Evolutionary conservation across 2,888 invertebrate genomes (phyloP).

Genomic region (Schizaphis graminum): DNA sequence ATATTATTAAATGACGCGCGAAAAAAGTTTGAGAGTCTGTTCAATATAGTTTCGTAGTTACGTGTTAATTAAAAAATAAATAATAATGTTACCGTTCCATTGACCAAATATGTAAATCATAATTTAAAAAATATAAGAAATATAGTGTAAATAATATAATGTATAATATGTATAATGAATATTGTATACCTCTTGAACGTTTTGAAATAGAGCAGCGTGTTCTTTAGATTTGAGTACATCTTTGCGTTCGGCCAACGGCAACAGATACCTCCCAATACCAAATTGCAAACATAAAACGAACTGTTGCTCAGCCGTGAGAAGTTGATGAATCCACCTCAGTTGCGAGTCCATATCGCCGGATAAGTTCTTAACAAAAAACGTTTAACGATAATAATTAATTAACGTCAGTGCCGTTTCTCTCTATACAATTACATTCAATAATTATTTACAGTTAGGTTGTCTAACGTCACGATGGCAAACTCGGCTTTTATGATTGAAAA

Average conservation of each 20-base stretch:
- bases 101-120: background rate
- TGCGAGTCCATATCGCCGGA: constrained; percentile 73
- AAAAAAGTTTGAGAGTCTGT: background rate
- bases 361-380: constrained; percentile 45
- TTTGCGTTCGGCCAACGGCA: constrained; percentile 81
- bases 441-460: background rate
- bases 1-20: background rate
- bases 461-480: background rate
- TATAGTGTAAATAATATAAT: too few species aligned
- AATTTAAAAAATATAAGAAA: background rate
- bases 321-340: constrained; percentile 79
- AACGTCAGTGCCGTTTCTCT: background rate
- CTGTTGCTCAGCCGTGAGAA: constrained; percentile 83
- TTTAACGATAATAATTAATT: background rate
- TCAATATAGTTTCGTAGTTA: background rate
- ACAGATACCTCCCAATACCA: constrained; percentile 83
- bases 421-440: background rate
- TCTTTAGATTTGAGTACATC: constrained; percentile 84
- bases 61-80: background rate
- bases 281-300: constrained; percentile 84
- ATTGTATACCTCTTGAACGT: constrained; percentile 79
- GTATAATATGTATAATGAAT: background rate
- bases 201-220: constrained; percentile 86
- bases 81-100: background rate
- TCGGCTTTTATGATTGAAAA: background rate